Conservation (phyloP, 64 coral and sea anemone species). For the Platygyra sinensis region DNA sequence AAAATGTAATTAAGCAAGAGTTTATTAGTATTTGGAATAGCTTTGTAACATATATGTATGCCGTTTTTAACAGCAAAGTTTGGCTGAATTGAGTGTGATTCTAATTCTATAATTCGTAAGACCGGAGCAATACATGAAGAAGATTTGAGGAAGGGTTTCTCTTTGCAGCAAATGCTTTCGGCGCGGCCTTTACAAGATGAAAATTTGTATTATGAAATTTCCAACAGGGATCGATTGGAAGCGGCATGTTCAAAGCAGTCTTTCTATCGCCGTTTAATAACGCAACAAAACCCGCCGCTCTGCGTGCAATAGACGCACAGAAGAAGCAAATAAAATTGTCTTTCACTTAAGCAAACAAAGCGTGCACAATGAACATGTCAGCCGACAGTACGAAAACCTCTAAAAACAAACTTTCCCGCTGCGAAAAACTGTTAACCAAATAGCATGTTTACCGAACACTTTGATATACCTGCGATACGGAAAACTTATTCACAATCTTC, state of each 20-base stretch:
- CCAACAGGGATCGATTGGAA: constrained; percentile 2
- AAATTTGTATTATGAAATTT: constrained; percentile 44
- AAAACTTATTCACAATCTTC: neutral
- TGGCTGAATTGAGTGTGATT: neutral
- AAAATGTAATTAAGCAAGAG: constrained; percentile 17
- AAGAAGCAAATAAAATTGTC: constrained; percentile 41
- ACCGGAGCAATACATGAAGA: neutral
- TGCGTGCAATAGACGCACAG: constrained; percentile 14
- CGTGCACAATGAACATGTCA: constrained; percentile 33
- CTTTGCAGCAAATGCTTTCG: neutral
- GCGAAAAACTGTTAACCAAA: constrained; percentile 35
- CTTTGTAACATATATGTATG: neutral
- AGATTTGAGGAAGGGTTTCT: neutral
- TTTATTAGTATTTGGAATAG: constrained; percentile 18
- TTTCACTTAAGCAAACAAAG: constrained; percentile 52
- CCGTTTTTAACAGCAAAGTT: neutral
- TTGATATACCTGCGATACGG: neutral
- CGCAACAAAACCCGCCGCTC: constrained; percentile 21
- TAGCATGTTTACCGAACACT: constrained; percentile 17
- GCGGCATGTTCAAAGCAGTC: constrained; percentile 29
- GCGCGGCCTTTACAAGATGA: constrained; percentile 19
- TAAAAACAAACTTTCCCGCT: constrained; percentile 56
- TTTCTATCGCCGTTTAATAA: constrained; percentile 10
- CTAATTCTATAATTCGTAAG: neutral
- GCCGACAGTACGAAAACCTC: constrained; percentile 15